Percentiles rank a stretch among this genome's conserved stretches.
Evolutionary conservation across 2,113 vertebrate genomes (phyloP).

Genomic region (Carlito syrichta): DNA sequence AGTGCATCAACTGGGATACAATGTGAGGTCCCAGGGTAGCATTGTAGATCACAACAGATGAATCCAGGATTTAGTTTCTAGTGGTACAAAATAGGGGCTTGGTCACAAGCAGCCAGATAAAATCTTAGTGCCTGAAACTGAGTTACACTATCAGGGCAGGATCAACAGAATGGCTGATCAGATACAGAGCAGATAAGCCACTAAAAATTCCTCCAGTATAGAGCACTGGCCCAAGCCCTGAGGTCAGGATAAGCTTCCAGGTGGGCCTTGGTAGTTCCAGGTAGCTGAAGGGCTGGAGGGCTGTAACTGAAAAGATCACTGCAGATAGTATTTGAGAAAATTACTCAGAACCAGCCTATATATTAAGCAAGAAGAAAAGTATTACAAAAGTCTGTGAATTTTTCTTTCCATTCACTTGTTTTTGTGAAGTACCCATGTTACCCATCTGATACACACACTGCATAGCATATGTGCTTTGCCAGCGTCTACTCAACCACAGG

Average conservation of each 20-base stretch:
- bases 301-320: neutral
- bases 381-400: constrained; percentile 7
- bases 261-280: neutral
- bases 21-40: neutral
- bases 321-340: constrained; percentile 21
- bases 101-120: constrained; percentile 37
- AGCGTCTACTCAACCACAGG: neutral
- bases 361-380: constrained; percentile 17
- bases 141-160: neutral
- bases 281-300: neutral
- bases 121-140: constrained; percentile 51
- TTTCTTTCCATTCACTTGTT: neutral
- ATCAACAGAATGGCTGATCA: neutral
- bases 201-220: constrained; percentile 7
- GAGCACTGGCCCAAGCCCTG: neutral
- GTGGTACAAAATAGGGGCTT: neutral
- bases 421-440: constrained; percentile 1
- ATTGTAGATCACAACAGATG: neutral
- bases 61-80: neutral
- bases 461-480: neutral
- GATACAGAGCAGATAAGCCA: neutral
- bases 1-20: neutral
- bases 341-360: neutral
- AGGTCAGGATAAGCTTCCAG: neutral
- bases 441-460: neutral